phyloP scores from a whole-genome alignment of 2,113 vertebrate species.

The Centropus unirufus region DNA sequence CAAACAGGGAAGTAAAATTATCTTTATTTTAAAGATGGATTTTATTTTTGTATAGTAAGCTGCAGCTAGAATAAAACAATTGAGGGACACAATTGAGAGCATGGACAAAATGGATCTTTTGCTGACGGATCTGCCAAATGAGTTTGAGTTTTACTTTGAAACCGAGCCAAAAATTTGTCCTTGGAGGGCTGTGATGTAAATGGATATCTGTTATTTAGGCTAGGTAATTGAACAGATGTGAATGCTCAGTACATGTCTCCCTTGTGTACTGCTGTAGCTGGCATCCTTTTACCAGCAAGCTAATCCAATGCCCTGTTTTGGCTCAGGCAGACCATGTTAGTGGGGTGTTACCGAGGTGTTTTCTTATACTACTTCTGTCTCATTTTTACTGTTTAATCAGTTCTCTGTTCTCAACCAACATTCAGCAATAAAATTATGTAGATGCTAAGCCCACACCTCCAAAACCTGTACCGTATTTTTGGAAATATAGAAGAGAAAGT shows the following conservation, averaged over 20 bases:
- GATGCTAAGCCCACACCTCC: background rate
- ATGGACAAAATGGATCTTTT: background rate
- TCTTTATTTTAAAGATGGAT: background rate
- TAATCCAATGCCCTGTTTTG: background rate
- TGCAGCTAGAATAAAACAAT: background rate
- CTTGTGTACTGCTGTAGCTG: background rate
- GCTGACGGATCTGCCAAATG: background rate
- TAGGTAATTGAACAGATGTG: background rate
- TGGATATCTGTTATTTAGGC: background rate
- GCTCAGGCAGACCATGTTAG: background rate
- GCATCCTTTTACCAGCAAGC: background rate
- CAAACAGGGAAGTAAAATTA: background rate
- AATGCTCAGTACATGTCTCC: background rate
- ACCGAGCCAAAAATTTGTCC: background rate
- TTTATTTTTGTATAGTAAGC: background rate
- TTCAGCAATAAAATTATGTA: background rate
- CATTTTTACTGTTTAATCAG: background rate
- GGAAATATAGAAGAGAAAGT: background rate
- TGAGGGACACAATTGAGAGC: background rate
- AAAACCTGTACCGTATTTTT: background rate
- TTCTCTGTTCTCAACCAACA: background rate
- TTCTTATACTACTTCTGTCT: background rate
- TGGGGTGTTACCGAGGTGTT: background rate
- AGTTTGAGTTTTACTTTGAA: background rate
- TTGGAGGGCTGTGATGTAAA: background rate